These are phyloP conservation scores for Galaxea fascicularis DNA, from an alignment of 92 coral and sea anemone species.

Conservation along the genomic window DNA sequence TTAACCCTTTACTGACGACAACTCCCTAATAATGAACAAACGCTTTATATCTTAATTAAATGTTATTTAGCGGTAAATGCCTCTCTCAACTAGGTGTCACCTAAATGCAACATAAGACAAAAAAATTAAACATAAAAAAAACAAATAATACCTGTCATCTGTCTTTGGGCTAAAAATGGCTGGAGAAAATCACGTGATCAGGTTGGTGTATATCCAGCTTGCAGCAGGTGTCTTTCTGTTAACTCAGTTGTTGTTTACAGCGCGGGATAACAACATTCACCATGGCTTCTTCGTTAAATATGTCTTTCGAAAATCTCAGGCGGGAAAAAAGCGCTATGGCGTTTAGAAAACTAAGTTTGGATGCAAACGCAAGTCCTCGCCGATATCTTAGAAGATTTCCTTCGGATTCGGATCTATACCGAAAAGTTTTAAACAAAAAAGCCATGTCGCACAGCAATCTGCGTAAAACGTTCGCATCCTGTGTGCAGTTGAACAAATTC, in stretches of 20 bases:
- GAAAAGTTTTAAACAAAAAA: slow-evolving; percentile 34
- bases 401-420: slow-evolving; percentile 47
- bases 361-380: background rate
- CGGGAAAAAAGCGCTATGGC: slow-evolving; percentile 13
- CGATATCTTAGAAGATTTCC: slow-evolving; percentile 31
- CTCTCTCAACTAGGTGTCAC: too few species aligned
- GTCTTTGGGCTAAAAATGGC: background rate
- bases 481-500: slow-evolving; percentile 50
- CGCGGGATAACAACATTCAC: background rate
- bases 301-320: slow-evolving; percentile 7
- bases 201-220: background rate
- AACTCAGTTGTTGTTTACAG: slow-evolving; percentile 20
- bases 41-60: too few species aligned
- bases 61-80: too few species aligned
- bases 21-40: too few species aligned
- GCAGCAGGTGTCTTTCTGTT: slow-evolving; percentile 25
- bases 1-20: too few species aligned
- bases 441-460: slow-evolving; percentile 35
- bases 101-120: background rate
- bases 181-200: slow-evolving; percentile 21
- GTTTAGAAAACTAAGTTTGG: background rate
- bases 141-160: background rate
- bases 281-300: slow-evolving; percentile 18
- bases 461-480: slow-evolving; percentile 33
- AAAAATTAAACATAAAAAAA: background rate